These are phyloP conservation scores for Strix uralensis DNA, from an alignment of 2,113 vertebrate genomes.

Conservation along the genomic window DNA sequence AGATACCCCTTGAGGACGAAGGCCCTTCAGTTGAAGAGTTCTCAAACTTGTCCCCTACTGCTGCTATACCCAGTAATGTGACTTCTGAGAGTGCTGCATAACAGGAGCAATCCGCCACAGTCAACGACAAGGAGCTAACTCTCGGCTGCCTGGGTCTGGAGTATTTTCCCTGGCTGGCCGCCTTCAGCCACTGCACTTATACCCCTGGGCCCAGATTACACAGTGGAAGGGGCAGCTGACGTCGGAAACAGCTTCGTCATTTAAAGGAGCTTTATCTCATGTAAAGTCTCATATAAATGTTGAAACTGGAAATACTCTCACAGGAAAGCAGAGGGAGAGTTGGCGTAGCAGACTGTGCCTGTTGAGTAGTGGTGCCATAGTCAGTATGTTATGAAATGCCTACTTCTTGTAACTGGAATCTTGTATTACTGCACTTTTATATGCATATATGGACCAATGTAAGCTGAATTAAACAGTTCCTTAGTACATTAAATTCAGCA, in stretches of 20 bases:
- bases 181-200: no score
- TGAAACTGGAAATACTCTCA: neutral
- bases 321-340: neutral
- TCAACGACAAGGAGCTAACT: neutral
- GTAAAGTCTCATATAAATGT: neutral
- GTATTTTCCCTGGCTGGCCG: neutral
- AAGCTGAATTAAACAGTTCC: neutral
- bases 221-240: neutral
- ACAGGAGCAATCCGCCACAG: neutral
- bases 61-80: slow-evolving; percentile 66
- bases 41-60: slow-evolving; percentile 53
- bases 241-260: fast-evolving
- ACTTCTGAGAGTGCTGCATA: slow-evolving; percentile 48
- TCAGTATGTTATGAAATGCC: neutral
- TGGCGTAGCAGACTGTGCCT: neutral
- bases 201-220: fast-evolving
- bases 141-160: neutral
- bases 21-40: slow-evolving; percentile 73
- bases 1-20: slow-evolving; percentile 83
- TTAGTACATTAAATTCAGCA: neutral
- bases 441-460: neutral
- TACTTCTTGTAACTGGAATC: neutral
- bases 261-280: neutral
- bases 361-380: neutral
- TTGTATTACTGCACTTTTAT: neutral